Evolutionary conservation across 2,888 invertebrate species (phyloP), one percentile per base, ranked within the genome.

Genomic region (Boloria selene): DNA sequence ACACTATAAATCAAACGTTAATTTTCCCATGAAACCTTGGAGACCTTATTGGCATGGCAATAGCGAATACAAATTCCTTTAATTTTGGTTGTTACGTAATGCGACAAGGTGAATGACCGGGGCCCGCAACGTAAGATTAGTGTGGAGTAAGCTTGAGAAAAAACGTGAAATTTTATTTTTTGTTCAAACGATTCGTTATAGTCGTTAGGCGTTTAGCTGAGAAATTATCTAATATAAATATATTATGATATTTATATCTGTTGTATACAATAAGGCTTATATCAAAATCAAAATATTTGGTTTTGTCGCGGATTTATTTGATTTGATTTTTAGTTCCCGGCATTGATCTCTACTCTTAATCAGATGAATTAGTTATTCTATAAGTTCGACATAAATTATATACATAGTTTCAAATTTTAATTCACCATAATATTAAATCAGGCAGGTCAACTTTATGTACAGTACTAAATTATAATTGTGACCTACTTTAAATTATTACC

Each of bases 81-180:
- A 83, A 82, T 82, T 86, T 86, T 73, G 80, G 76, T 63, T 74
- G 79, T 87, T 86, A 83, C 86, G 83, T 81, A 85, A 86, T 76
- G 69, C 64, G 58, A 45, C 16, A 75, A 75, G 87, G 84, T 87
- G 84, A 74, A 70, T 70, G 84, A 76, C 77, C 85, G 79, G 80
- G 81, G 82, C 81, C 82, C 82, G 81, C 77, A 61, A 60, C 58
- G 70, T 58, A 51, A 69, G 68, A 62, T 68, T 69, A 65, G 53
- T 58, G 66, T 66, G 69, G 67, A 63, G 50, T 55, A n/a, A n/a
- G n/a, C 52, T 52, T 10, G 56, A 26, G 56, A 56, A 31, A 31
- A 16, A 56, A 56, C n/a, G 44, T 45, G 13, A 1, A 45, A 56
- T 45, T 26, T 38, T 38, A 38, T 45, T 56, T 56, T 56, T 56